These are phyloP conservation scores for Drosophila saltans DNA, from an alignment of 1,140 invertebrate genomes.

Conservation along the genomic window DNA sequence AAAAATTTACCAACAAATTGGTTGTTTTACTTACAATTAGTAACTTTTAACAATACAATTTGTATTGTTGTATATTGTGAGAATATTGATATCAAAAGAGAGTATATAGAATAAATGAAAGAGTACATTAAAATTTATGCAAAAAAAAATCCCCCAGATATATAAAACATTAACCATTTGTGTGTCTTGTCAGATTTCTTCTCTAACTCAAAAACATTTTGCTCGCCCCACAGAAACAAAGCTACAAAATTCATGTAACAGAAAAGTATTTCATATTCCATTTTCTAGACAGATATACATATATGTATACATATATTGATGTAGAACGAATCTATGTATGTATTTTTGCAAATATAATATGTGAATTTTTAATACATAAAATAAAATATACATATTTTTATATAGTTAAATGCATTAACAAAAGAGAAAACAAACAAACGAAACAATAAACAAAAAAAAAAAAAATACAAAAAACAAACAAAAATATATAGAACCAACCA, in stretches of 20 bases:
- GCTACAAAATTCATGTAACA: conserved; percentile 27
- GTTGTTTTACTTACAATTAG: conserved; percentile 13
- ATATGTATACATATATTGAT: conserved; percentile 2
- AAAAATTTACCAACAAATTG: conserved; percentile 5
- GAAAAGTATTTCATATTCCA: conserved; percentile 48
- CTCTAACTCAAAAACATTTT: conserved; percentile 40
- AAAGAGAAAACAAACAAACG: conserved; percentile 23
- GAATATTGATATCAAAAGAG: conserved; percentile 7
- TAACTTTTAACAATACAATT: conserved; percentile 5
- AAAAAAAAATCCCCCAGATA: not conserved
- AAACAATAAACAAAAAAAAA: conserved; percentile 22
- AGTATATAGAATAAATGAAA: not conserved
- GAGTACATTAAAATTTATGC: conserved; percentile 1
- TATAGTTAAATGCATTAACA: conserved; percentile 66
- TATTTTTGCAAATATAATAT: conserved; percentile 61
- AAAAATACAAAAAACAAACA: conserved; percentile 30
- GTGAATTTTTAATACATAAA: conserved; percentile 76
- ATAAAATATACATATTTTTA: conserved; percentile 66
- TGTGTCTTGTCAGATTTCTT: conserved; percentile 23
- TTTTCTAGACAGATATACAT: conserved; percentile 54
- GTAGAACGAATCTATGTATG: conserved; percentile 51
- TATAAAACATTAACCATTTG: conserved; percentile 19
- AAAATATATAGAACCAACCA: conserved; percentile 36
- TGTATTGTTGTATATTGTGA: conserved; percentile 9
- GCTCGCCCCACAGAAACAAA: conserved; percentile 16